Evolutionary conservation across 1,140 invertebrate species (phyloP), one percentile per base, ranked within the genome.

Genomic region (Drosophila truncata): DNA sequence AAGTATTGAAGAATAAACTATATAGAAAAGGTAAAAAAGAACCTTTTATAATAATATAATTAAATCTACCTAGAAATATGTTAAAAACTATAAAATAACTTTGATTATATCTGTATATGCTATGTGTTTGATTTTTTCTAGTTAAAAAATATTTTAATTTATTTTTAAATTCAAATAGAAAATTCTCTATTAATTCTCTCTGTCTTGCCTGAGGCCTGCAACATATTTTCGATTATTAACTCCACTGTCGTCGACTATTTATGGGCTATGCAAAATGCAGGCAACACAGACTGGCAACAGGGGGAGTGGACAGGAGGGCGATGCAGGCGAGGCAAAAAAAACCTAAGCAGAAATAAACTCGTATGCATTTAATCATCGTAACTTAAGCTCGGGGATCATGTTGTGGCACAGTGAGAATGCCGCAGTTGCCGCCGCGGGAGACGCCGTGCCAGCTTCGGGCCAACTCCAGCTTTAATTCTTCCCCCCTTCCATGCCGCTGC

Each of bases 321-420:
- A 27, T 58, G 33, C 39, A 25, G 52, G 52, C 10, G n/a, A 55
- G 9, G 50, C 37, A 54, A 67, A 67, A 41, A 10, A 54, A 73
- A 73, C 57, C 84, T 81, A 90, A 85, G 80, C 85, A 85, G 61
- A 90, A 90, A 85, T 90, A 90, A 91, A 91, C 85, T 90, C 85
- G 85, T 90, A 90, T 90, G 85, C 81, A 80, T 90, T 90, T 90
- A 90, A 90, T 90, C 85, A 90, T 90, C 81, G 85, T 90, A 90
- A 90, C 86, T 90, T 90, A 90, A 90, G 85, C 85, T 76, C 57
- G 81, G 71, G 76, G 81, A 90, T 88, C 85, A 90, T 90, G 85
- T 88, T 90, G 81, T 90, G 85, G 78, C 85, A 75, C 73, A 81
- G 72, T 78, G 69, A 80, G 70, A 79, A 81, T 74, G 79, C 73